Evolutionary conservation across 2,113 vertebrate species (phyloP), one percentile per base, ranked within the genome.

Genomic region (Nibea albiflora): DNA sequence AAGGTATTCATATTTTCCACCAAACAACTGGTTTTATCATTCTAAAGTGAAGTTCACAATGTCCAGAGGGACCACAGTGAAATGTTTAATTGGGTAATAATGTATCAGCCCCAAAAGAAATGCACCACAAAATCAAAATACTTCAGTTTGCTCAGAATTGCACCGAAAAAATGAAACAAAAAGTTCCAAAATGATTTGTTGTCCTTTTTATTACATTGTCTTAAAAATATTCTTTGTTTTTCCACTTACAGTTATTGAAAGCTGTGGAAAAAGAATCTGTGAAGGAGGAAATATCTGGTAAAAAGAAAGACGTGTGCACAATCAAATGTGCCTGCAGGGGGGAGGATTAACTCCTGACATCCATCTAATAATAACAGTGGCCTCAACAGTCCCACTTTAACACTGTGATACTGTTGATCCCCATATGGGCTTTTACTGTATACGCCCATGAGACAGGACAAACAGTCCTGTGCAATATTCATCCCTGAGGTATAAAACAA

Each of bases 371-470:
- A 73, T 76, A 64, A 88, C 72, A 71, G 65, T 49, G 54, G 73
- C 85, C 66, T 82, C 57, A 61, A 69, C 61, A 80, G 76, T 57
- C 84, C 72, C 72, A 62, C 24, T 81, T 71, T 61, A 64, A 83
- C 75, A 77, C 66, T 83, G 76, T 87, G 60, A 89, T 72, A 76
- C 82, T 85, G 81, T 86, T 92, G 76, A 92, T 93, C 85, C 80
- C 73, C 71, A 74, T 78, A 87, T 89, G 87, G 87, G 80, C 84
- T 80, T 66, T 84, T 39, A 87, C 81, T 85, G 78, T 90, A 92
- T 57, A 15, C 2, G 5, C 69, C 70, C 69, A 54, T 62, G 53
- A 82, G 88, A 67, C 70, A 61, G 86, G 83, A 83, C 88, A 87
- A 90, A 85, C 85, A 75, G 85, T 69, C 22, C 79, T 26, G 68